These are phyloP conservation scores for Drosophila buzzatii DNA, from an alignment of 2,888 invertebrate species.

Conservation along the genomic window DNA sequence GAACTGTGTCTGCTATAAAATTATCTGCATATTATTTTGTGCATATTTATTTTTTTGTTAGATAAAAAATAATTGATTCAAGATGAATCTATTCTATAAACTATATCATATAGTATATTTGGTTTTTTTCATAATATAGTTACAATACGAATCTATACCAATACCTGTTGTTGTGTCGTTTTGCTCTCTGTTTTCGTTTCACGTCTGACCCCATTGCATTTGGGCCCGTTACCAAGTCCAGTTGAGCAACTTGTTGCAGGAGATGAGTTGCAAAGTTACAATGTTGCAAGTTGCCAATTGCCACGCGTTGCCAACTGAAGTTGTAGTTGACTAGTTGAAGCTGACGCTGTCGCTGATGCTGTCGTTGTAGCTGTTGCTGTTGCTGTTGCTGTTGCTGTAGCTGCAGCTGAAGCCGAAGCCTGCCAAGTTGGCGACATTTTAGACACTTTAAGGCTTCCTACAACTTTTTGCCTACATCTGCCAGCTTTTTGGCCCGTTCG, in stretches of 20 bases:
- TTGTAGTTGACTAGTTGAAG: conserved; percentile 9
- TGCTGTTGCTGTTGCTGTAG: not conserved
- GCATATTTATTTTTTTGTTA: not conserved
- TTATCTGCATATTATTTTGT: not conserved
- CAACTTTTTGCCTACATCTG: conserved; percentile 23
- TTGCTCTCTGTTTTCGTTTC: not conserved
- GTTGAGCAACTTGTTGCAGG: conserved; percentile 76
- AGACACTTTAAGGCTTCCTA: conserved; percentile 80
- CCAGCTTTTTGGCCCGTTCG: not conserved
- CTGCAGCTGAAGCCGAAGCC: conserved; percentile 60
- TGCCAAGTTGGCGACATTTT: conserved; percentile 77
- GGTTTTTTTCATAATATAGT: no score
- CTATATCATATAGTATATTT: no score
- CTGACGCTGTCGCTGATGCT: not conserved
- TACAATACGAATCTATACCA: no score
- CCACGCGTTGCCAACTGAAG: conserved; percentile 32
- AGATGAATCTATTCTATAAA: not conserved
- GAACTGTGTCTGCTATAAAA: not conserved
- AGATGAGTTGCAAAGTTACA: conserved; percentile 36
- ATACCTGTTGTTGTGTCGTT: not conserved
- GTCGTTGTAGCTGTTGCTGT: not conserved
- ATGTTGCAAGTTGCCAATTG: conserved; percentile 20
- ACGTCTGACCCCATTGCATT: conserved; percentile 67
- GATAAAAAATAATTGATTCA: not conserved
- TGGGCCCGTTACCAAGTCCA: conserved; percentile 64